Base-by-base conservation (phyloP, 1,140 invertebrate species). In the Brachionus manjavacas region DNA sequence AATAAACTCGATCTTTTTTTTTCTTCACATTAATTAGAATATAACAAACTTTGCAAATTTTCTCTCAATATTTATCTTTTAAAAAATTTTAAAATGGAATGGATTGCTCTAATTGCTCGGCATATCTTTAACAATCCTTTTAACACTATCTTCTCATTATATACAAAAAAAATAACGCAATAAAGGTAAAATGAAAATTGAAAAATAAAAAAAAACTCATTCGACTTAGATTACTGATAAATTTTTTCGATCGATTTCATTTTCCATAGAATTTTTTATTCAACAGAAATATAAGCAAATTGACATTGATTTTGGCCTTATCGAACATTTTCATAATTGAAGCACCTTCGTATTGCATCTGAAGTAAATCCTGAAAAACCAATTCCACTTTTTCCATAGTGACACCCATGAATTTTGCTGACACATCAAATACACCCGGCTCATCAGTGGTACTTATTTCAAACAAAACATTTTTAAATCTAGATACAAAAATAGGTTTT, bases 261-360 rank as follows among this genome's bases (percentile, higher is more conserved):
- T 93, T 92, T 49, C 92, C 92, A 87, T 94, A 94, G 89, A 94
- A 94, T 88, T 94, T 94, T 83, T 92, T 92, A 88, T 94, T 94
- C 12, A 94, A 89, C 76, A 94, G 91, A 88, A 93, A 93, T 55
- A 95, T 90, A 7, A 94, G 89, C 35, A 94, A 90, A 88, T 95
- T 94, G 23, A 94, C 93, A 87, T 94, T 94, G 70, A 94, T 91
- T 88, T 93, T 93, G 3, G 93, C 93, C 88, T 92, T 93, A 12
- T 93, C 93, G 88, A 94, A 94, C 91, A 94, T 92, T 86, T 94
- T 92, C 91, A 94, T 94, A 2, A 94, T 92, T 9, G 93, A 90
- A 11, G 92, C 92, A 60, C 94, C 94, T 87, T 95, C 93, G 87
- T 93, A 94, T 87, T 95, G 93, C 46, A 94, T 89, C 86, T 94